Evolutionary conservation across 1,140 invertebrate species (phyloP).

Genomic region (Diprion similis): DNA sequence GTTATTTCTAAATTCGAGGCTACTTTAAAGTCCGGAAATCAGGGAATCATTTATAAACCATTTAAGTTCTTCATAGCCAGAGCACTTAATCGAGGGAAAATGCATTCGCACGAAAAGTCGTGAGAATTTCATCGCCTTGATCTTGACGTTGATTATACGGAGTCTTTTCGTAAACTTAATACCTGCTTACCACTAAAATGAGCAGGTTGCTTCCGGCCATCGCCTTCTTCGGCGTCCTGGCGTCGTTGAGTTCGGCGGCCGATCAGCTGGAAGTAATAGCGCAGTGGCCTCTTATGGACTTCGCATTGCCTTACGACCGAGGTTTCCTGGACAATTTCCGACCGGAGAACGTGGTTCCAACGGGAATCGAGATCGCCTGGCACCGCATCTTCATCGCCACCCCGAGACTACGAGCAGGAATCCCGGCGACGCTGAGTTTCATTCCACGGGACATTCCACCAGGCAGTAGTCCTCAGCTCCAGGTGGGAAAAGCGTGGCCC

Average conservation of each 20-base stretch:
- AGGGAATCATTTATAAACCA: no score
- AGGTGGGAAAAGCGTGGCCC: conserved; percentile 49
- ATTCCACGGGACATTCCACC: conserved; percentile 68
- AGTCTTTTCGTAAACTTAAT: no score
- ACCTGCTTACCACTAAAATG: not conserved
- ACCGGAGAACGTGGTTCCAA: conserved; percentile 75
- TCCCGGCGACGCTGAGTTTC: conserved; percentile 74
- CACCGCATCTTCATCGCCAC: conserved; percentile 76
- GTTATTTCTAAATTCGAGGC: no score
- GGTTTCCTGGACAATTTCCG: conserved; percentile 66
- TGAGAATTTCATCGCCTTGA: no score
- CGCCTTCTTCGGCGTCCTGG: not conserved
- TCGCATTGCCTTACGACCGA: conserved; percentile 70
- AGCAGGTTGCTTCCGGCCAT: not conserved
- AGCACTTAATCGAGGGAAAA: no score
- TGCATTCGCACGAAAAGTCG: no score
- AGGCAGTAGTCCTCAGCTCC: conserved; percentile 71
- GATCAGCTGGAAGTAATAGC: conserved; percentile 70
- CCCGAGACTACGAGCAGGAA: conserved; percentile 73
- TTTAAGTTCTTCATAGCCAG: no score
- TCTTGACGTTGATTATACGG: no score
- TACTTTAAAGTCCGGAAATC: no score
- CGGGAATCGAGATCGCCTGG: conserved; percentile 74
- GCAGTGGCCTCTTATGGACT: conserved; percentile 77
- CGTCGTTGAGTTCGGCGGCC: not conserved